Base-by-base conservation (phyloP, 2,888 invertebrate species). In the Caenorhabditis parvicauda region DNA sequence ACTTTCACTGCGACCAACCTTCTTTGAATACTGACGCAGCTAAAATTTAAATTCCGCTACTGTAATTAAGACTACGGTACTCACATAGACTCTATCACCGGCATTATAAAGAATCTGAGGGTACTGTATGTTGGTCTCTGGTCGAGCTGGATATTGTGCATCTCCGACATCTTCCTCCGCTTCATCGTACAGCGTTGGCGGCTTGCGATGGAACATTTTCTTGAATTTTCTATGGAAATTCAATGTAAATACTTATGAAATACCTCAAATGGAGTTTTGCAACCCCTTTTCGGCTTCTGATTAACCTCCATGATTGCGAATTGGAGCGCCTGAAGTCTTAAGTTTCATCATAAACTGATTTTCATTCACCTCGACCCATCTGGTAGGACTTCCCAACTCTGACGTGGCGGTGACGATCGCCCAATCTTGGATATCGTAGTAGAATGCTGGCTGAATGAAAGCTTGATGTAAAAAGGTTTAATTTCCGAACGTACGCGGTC, bases 151-250 rank as follows among this genome's bases (percentile, higher is more conserved):
- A n/a, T 32, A 9, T 12, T 12, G 9, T 9, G 35, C 35, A n/a
- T n/a, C 35, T n/a, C 35, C 9, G 9, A n/a, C 9, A 32, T n/a
- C n/a, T n/a, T 9, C 9, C 35, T 32, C 35, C 35, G 9, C n/a
- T n/a, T 32, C 35, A 12, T 32, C 35, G 9, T 9, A 32, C 35
- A 32, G 9, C n/a, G 9, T n/a, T n/a, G 17, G 37, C 3, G 57
- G 57, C 24, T 38, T 44, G 14, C 57, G 14, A 9, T 57, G 51
- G 45, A 57, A 57, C 19, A 57, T 52, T 39, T 42, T 35, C 57
- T 57, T 27, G 6, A 52, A 45, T 29, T 21, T 1, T 7, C 19
- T 21, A 3, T 17, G 14, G 4, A 38, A 25, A 9, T 19, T 21
- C 14, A 21, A 14, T 22, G 25, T 3, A 22, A 12, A 3, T 14